Evolutionary conservation across 2,888 invertebrate species (phyloP), one percentile per base, ranked within the genome.

Genomic region (Teinopalpus imperialis): DNA sequence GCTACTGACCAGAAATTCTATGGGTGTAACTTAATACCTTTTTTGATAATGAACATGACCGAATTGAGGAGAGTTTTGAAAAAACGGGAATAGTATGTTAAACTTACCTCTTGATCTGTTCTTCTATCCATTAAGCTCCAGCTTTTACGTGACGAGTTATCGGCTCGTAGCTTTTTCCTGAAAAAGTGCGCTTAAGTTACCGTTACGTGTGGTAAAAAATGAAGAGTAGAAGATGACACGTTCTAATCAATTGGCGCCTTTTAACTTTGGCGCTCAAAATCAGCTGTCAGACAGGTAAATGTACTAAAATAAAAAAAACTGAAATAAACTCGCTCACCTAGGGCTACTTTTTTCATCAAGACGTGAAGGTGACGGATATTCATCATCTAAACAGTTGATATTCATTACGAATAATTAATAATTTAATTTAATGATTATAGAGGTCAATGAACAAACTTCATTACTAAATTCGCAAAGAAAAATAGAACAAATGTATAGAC

Each of bases 51-150:
- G n/a, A n/a, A n/a, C n/a, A n/a, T n/a, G n/a, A n/a, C n/a, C n/a
- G n/a, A n/a, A n/a, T n/a, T n/a, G n/a, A n/a, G n/a, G 26, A 29
- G 29, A 29, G 29, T 7, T 10, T 10, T 10, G 13, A 9, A 8
- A 13, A 23, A 6, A 21, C 23, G 2, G 13, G 2, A n/a, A n/a
- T n/a, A n/a, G n/a, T n/a, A n/a, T n/a, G n/a, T n/a, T n/a, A 52
- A 49, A 53, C 66, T 67, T 60, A 87, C 89, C 72, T 86, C 86
- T 52, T 78, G 74, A 63, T 88, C 87, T 0, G 86, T 78, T 53
- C 69, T 80, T 31, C 77, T 67, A 52, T 86, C 88, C 66, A 85
- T 83, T 41, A 89, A 62, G 66, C 86, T 87, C 89, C 89, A 89
- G 48, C 85, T 74, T 63, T 81, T 85, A 2, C 80, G 75, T 1